A percentile compares a stretch with the other conserved stretches of the same genome.
Conservation (phyloP, 92 coral and sea anemone genomes). For the Diadumene lineata region DNA sequence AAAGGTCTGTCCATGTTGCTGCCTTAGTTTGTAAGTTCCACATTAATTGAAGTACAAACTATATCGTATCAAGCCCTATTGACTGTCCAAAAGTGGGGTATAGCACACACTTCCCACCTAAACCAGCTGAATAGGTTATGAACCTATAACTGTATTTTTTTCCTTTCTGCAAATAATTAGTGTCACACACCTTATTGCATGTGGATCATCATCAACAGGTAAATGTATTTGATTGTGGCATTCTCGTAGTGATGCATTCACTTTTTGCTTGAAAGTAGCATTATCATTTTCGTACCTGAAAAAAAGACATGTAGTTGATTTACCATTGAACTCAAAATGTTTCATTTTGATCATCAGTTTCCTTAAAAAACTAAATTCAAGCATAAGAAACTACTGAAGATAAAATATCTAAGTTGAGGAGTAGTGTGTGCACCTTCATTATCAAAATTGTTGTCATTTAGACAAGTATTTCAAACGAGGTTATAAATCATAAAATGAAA, state of each 20-base stretch:
- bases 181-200: constrained; percentile 88
- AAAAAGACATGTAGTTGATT: no score
- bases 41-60: no score
- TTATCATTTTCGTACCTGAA: constrained; percentile 72
- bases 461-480: background rate
- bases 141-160: no score
- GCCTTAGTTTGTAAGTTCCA: no score
- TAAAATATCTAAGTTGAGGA: background rate
- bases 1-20: no score
- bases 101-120: no score
- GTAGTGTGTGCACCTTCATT: background rate
- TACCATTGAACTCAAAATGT: no score
- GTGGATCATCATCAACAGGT: constrained; percentile 95
- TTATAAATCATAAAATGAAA: background rate
- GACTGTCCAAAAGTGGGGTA: no score
- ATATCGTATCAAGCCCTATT: no score
- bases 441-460: background rate
- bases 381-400: background rate
- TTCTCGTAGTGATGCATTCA: constrained; percentile 68
- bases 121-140: no score
- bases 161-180: no score
- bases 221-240: constrained; percentile 83
- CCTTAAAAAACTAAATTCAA: background rate
- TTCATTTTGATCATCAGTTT: no score
- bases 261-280: constrained; percentile 80